Evolutionary conservation across 1,140 invertebrate genomes (phyloP).

Genomic region (Macrobrachium rosenbergii): DNA sequence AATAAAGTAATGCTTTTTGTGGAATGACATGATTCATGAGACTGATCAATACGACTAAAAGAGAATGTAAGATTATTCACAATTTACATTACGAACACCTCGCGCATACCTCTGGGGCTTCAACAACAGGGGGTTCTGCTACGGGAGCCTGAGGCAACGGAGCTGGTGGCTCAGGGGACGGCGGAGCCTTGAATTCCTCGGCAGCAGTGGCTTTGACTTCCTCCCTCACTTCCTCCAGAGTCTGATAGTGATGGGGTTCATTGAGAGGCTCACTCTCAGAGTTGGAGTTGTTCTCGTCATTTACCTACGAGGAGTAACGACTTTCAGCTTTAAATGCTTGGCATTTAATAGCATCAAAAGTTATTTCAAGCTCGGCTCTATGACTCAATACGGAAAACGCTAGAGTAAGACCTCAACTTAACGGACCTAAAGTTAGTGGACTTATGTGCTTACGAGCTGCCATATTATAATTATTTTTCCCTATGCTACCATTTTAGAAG

Average conservation of each 20-base stretch:
- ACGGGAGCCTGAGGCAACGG: not conserved
- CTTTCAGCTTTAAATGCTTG: no score
- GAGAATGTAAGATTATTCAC: not conserved
- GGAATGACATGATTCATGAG: not conserved
- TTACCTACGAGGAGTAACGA: slow-evolving; percentile 21
- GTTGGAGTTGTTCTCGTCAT: slow-evolving; percentile 15
- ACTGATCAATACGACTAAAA: not conserved
- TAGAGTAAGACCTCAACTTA: no score
- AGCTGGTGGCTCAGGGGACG: not conserved
- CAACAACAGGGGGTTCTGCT: not conserved
- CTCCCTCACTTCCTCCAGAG: slow-evolving; percentile 50
- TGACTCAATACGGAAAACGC: no score
- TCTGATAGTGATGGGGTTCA: slow-evolving; percentile 55
- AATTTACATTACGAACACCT: not conserved
- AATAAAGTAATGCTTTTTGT: no score
- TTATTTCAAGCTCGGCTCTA: no score
- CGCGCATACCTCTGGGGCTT: not conserved
- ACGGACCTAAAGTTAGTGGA: no score
- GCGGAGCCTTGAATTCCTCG: not conserved
- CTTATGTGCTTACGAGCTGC: no score
- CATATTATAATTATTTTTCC: no score
- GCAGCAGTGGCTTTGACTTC: slow-evolving; percentile 6
- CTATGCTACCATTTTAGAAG: no score
- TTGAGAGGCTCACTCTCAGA: slow-evolving; percentile 35
- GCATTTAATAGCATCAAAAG: no score